Base-by-base conservation (phyloP, 2,888 invertebrate species). In the Gymnocheta viridis region DNA sequence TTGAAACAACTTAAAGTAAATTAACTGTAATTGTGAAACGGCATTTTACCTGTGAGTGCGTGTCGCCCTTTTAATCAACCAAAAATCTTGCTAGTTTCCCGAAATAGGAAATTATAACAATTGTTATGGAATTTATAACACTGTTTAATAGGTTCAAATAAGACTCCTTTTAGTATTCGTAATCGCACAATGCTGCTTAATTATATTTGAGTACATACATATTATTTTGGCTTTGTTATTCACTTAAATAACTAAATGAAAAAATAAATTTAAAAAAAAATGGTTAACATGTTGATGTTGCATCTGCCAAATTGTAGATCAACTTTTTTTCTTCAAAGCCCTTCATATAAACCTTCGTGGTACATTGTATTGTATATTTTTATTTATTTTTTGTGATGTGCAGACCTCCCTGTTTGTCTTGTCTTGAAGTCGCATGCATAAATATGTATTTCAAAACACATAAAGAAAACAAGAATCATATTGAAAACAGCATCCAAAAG, bases 281-380 rank as follows among this genome's bases (percentile, higher is more conserved):
- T 82, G 73, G 54, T 60, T 70, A 82, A 78, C 70, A 85, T 74
- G 82, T 87, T 89, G 88, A 87, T 88, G 90, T 86, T 82, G 88
- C 90, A 90, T 90, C 90, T 90, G 90, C 90, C 87, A 86, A 87
- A 86, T 82, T 82, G 87, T 87, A 89, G 90, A 90, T 90, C 90
- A 90, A 86, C 78, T 72, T 38, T 41, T 73, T 79, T 47, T 67
- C 22, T 58, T 27, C 24, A n/a, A 56, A 32, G n/a, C 12, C 38
- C 22, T 47, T 24, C 22, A 47, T 54, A 74, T 54, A 51, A 66
- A 69, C 29, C 12, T 77, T 56, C 60, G 10, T 51, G 51, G 67
- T 67, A 64, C 66, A n/a, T 32, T 64, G 38, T 49, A 19, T 12
- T n/a, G 24, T 60, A 24, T 51, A 5, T 51, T 56, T 49, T 35